phyloP scores from a whole-genome alignment of 2,888 invertebrate genomes.

The Caenorhabditis afra region DNA sequence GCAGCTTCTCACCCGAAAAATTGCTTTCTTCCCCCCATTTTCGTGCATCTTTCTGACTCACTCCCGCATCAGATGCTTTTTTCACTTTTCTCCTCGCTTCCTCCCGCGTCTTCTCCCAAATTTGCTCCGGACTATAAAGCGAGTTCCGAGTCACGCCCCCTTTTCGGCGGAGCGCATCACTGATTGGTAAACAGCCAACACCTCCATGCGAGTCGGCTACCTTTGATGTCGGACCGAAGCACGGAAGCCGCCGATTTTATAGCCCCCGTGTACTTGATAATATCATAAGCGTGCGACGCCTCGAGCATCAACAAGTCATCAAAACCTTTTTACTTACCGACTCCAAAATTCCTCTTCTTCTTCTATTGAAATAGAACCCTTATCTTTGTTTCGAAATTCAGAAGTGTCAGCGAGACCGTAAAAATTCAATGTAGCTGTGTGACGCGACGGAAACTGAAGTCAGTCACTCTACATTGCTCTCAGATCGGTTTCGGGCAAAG shows the following conservation, averaged over 20 bases:
- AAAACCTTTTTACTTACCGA: slow-evolving; percentile 55
- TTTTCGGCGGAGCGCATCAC: slow-evolving; percentile 18
- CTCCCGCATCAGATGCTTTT: background rate
- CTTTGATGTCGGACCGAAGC: slow-evolving; percentile 53
- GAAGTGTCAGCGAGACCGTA: slow-evolving; percentile 46
- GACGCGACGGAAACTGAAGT: background rate
- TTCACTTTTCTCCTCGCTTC: slow-evolving; percentile 11
- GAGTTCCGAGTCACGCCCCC: slow-evolving; percentile 27
- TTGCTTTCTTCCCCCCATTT: slow-evolving; percentile 37
- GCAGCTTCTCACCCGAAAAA: slow-evolving; percentile 45
- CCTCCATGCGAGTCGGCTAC: slow-evolving; percentile 53
- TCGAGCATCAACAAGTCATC: slow-evolving; percentile 51
- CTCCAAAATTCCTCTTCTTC: slow-evolving; percentile 34
- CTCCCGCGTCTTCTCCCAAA: background rate
- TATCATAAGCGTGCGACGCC: slow-evolving; percentile 36
- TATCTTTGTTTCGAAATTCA: slow-evolving; percentile 45
- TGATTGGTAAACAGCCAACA: slow-evolving; percentile 55
- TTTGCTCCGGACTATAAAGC: slow-evolving; percentile 21
- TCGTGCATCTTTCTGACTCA: slow-evolving; percentile 37
- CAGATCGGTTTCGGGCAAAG: background rate
- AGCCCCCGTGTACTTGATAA: slow-evolving; percentile 52
- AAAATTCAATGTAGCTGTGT: slow-evolving; percentile 32
- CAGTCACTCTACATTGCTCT: background rate
- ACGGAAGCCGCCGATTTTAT: slow-evolving; percentile 57
- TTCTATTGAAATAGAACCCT: slow-evolving; percentile 24